Evolutionary conservation across 2,888 invertebrate species (phyloP), one percentile per base, ranked within the genome.

Genomic region (Stictocephala bisonia): DNA sequence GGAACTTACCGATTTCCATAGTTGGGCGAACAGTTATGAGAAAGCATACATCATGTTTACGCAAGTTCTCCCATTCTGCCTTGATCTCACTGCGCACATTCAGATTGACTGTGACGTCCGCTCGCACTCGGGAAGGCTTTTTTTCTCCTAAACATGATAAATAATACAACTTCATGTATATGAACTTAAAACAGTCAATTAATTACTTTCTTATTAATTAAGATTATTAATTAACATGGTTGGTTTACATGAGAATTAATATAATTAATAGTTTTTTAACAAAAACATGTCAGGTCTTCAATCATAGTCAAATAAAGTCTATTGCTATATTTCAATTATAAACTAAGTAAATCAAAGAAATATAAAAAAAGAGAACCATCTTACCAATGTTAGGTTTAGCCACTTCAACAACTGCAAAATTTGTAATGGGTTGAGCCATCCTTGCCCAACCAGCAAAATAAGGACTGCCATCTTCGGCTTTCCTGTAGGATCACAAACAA

Each of bases 401-500:
- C 7, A 97, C 97, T 85, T 99, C 98, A 0, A 98, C 95, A 0
- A 99, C 95, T 1, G 94, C 93, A 84, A 99, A 99, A 74, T 92
- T 91, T 7, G 92, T 89, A 72, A 99, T 93, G 0, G 97, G 96
- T 80, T 97, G 93, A 0, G 99, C 99, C 99, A 99, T 99, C 76
- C 99, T 88, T 0, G 99, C 98, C 99, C 99, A 99, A 1, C 99
- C 99, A 13, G 97, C 97, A 85, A 97, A 99, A 80, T 94, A 92
- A 0, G 92, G 90, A 68, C 89, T 90, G 0, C 88, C 91, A 82
- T 96, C 95, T 86, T 97, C 98, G 0, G 96, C 87, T 83, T 89
- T 89, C 93, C 93, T 93, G 81, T 3, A 81, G 78, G 67, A 60
- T 13, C 35, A 53, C n/a, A 53, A 40, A 15, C n/a, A n/a, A n/a